These are phyloP conservation scores for Andrena trimmerana DNA, from an alignment of 2,888 invertebrate species.

Conservation along the genomic window DNA sequence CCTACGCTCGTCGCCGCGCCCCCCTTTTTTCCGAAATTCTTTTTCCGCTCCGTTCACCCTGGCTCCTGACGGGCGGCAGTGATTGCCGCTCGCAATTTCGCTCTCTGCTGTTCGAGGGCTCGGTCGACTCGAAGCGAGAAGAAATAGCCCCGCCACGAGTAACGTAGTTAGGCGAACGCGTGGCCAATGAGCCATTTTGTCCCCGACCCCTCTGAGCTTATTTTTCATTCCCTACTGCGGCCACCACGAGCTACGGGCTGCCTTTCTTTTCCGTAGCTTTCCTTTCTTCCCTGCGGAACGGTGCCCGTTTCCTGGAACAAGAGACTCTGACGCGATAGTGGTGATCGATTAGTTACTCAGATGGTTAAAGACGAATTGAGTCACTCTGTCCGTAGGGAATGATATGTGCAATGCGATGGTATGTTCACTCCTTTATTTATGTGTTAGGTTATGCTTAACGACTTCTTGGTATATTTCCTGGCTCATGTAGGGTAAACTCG, in stretches of 20 bases:
- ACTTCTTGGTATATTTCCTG: no score
- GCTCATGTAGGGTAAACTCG: no score
- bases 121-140: conserved; percentile 66
- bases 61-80: conserved; percentile 16
- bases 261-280: conserved; percentile 10
- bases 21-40: conserved; percentile 38
- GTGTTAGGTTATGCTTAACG: no score
- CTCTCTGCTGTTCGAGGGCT: conserved; percentile 46
- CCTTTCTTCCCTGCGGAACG: neutral
- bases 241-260: conserved; percentile 22
- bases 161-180: conserved; percentile 81
- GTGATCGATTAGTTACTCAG: no score
- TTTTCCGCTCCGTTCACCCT: conserved; percentile 27
- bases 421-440: no score
- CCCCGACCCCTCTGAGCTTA: conserved; percentile 73
- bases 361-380: no score
- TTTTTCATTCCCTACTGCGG: conserved; percentile 71
- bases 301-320: neutral
- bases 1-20: neutral
- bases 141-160: conserved; percentile 79
- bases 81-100: conserved; percentile 72
- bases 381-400: no score
- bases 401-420: no score
- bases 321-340: neutral
- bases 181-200: conserved; percentile 83